Evolutionary conservation across 2,797 vertebrate genomes (phyloP).

Genomic region (Botia kubotai): DNA sequence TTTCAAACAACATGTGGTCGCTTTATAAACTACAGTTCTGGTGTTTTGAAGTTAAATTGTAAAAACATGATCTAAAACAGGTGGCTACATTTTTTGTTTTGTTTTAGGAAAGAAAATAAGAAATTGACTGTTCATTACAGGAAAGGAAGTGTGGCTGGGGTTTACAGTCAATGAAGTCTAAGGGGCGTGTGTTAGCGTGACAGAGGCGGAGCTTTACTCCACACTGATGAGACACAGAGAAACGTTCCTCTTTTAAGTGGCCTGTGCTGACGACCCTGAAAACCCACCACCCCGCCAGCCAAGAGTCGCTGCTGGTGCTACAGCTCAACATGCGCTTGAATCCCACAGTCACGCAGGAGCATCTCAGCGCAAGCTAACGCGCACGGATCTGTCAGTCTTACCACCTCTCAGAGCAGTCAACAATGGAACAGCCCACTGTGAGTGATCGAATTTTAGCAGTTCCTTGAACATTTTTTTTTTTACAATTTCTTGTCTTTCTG

Average conservation of each 20-base stretch:
- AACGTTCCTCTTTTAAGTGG: constrained; percentile 56
- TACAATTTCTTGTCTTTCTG: constrained; percentile 5
- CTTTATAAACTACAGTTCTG: not conserved
- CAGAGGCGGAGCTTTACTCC: constrained; percentile 37
- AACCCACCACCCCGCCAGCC: constrained; percentile 57
- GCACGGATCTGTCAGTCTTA: constrained; percentile 53
- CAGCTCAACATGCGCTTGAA: constrained; percentile 54
- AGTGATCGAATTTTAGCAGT: constrained; percentile 49
- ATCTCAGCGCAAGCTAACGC: constrained; percentile 57
- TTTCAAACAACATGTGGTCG: not conserved
- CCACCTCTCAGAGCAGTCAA: constrained; percentile 46
- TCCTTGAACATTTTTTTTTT: not conserved
- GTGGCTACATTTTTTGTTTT: not conserved
- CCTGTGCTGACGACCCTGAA: constrained; percentile 56
- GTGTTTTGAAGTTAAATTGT: not conserved
- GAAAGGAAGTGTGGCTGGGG: constrained; percentile 39
- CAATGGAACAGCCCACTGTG: constrained; percentile 49
- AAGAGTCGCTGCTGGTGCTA: constrained; percentile 62
- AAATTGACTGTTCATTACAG: constrained; percentile 46
- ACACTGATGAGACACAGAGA: constrained; percentile 41
- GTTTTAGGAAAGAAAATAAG: constrained; percentile 17
- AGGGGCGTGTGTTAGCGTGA: constrained; percentile 33
- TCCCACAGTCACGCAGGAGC: constrained; percentile 50
- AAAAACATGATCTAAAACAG: not conserved
- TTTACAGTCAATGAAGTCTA: constrained; percentile 44